Percentiles rank a stretch among this genome's conserved stretches.
These are phyloP conservation scores for Trematomus bernacchii DNA, from an alignment of 2,797 vertebrate genomes.

Conservation along the genomic window DNA sequence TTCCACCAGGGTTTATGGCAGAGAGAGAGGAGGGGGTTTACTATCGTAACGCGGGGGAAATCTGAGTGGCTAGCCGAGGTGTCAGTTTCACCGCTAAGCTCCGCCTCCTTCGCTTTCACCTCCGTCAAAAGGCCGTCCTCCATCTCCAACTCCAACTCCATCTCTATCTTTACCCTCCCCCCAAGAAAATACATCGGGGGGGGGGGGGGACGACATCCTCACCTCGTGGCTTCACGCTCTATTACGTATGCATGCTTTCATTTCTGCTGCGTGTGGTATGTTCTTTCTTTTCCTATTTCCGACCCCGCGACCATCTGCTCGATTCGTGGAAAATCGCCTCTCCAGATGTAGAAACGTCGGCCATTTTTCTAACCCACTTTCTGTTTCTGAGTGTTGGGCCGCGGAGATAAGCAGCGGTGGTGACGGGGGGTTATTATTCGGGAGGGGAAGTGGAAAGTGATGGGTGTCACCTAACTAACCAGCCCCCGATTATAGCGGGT, in stretches of 20 bases:
- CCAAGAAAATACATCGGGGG: neutral
- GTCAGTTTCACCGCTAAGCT: conserved; percentile 33
- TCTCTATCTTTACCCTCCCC: neutral
- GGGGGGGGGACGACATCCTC: conserved; percentile 46
- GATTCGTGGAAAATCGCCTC: neutral
- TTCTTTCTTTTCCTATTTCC: neutral
- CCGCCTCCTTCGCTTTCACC: conserved; percentile 56
- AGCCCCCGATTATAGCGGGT: conserved; percentile 8
- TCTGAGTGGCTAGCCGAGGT: conserved; percentile 54
- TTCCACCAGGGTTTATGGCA: conserved; percentile 34
- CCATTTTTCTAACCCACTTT: conserved; percentile 60
- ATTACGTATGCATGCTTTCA: conserved; percentile 60
- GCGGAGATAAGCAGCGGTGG: conserved; percentile 13
- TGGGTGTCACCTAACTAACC: conserved; percentile 9
- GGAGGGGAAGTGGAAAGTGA: too few relatives aligned
- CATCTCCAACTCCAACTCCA: neutral
- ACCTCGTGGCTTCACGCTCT: conserved; percentile 62
- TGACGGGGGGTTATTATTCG: neutral
- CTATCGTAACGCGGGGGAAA: conserved; percentile 1
- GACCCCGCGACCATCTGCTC: conserved; percentile 24
- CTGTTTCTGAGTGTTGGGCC: conserved; percentile 9
- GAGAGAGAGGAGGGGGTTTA: neutral
- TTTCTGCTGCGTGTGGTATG: neutral
- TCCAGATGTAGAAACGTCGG: conserved; percentile 24
- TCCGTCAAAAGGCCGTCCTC: conserved; percentile 21